Conservation (phyloP, 2,888 invertebrate species). For the Spialia ferax region DNA sequence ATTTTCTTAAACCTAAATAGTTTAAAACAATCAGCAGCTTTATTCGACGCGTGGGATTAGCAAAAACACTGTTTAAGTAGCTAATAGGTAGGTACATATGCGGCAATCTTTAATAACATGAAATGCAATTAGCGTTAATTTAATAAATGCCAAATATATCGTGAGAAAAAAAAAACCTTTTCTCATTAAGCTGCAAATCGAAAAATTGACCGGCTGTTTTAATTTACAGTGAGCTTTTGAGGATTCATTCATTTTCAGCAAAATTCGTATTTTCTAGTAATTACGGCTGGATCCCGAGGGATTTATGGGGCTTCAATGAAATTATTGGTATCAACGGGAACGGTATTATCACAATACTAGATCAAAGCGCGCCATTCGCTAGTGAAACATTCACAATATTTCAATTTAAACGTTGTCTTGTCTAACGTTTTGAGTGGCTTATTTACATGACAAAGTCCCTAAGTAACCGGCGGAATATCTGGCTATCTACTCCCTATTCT, state of each 20-base stretch:
- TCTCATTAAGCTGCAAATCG: slow-evolving; percentile 24
- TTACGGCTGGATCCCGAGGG: slow-evolving; percentile 13
- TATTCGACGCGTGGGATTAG: no score
- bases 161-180: background rate
- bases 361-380: slow-evolving; percentile 55
- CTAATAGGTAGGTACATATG: no score
- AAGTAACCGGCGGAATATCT: slow-evolving; percentile 72
- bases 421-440: slow-evolving; percentile 68
- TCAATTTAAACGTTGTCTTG: slow-evolving; percentile 67
- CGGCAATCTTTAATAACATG: no score
- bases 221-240: slow-evolving; percentile 14
- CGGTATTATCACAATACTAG: slow-evolving; percentile 39
- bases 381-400: slow-evolving; percentile 77
- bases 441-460: slow-evolving; percentile 82
- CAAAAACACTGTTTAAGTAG: no score
- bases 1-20: no score
- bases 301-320: slow-evolving; percentile 21
- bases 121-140: slow-evolving; percentile 11
- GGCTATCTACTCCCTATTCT: slow-evolving; percentile 42
- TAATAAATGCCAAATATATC: slow-evolving; percentile 15
- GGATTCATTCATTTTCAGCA: slow-evolving; percentile 13
- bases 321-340: slow-evolving; percentile 27
- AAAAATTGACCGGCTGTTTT: slow-evolving; percentile 9
- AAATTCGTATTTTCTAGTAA: slow-evolving; percentile 27
- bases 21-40: no score